Evolutionary conservation across 2,888 invertebrate species (phyloP).

Genomic region (Drosophila mimetica): DNA sequence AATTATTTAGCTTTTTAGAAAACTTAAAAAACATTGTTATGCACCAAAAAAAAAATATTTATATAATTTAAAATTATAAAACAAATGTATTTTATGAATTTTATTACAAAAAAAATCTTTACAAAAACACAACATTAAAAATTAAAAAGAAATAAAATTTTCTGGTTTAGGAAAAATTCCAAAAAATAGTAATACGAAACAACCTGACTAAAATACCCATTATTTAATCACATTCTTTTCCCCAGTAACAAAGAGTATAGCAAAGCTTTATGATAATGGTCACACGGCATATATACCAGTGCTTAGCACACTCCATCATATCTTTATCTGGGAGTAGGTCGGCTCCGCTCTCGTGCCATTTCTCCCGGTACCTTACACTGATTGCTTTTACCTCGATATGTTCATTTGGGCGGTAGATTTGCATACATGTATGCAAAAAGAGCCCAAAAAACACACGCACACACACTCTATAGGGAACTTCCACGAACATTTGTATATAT

Average conservation of each 20-base stretch:
- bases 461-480: not conserved
- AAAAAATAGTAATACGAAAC: too few relatives aligned
- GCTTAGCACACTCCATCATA: conserved; percentile 24
- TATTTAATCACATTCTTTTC: not conserved
- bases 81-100: too few relatives aligned
- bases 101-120: too few relatives aligned
- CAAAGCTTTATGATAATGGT: conserved; percentile 20
- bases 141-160: too few relatives aligned
- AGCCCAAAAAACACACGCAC: not conserved
- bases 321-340: conserved; percentile 24
- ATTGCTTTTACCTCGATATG: conserved; percentile 53
- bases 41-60: too few relatives aligned
- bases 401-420: conserved; percentile 26
- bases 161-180: too few relatives aligned
- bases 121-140: too few relatives aligned
- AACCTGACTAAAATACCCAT: not conserved
- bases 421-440: conserved; percentile 14
- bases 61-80: too few relatives aligned
- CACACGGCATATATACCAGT: conserved; percentile 16
- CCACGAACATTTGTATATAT: conserved; percentile 37
- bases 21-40: too few relatives aligned
- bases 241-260: not conserved
- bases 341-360: not conserved
- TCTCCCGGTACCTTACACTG: conserved; percentile 24
- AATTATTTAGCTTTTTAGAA: too few relatives aligned